These are phyloP conservation scores for Pempheris klunzingeri DNA, from an alignment of 2,797 vertebrate species.

Conservation along the genomic window DNA sequence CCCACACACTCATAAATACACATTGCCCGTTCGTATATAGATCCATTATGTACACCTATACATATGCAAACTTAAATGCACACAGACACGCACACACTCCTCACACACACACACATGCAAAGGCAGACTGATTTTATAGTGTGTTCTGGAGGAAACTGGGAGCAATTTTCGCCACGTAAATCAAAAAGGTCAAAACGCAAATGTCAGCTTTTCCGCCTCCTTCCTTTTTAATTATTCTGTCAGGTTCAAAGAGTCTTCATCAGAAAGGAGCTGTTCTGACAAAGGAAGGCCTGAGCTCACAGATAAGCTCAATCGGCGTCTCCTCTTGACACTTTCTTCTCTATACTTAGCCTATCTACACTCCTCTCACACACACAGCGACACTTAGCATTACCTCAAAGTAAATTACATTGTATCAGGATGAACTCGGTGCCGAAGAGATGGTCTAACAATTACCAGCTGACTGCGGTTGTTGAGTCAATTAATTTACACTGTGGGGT, in stretches of 20 bases:
- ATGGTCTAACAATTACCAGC: constrained; percentile 69
- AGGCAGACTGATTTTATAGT: constrained; percentile 65
- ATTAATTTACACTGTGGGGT: constrained; percentile 43
- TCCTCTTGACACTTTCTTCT: constrained; percentile 74
- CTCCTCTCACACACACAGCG: constrained; percentile 56
- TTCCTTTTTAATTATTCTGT: constrained; percentile 85
- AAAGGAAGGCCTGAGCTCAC: constrained; percentile 81
- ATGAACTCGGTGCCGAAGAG: constrained; percentile 52
- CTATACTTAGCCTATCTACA: constrained; percentile 60
- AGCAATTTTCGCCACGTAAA: constrained; percentile 73
- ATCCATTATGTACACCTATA: constrained; percentile 34
- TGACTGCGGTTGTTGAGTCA: constrained; percentile 62
- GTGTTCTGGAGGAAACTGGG: constrained; percentile 65
- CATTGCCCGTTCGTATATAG: constrained; percentile 42
- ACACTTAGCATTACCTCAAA: constrained; percentile 68
- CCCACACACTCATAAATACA: constrained; percentile 58
- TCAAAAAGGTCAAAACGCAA: constrained; percentile 88
- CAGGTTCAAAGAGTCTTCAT: constrained; percentile 83
- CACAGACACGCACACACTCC: constrained; percentile 18
- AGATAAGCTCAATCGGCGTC: constrained; percentile 84
- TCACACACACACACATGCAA: constrained; percentile 7
- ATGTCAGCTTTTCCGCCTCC: constrained; percentile 78
- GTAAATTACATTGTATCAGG: constrained; percentile 74
- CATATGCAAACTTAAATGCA: constrained; percentile 25
- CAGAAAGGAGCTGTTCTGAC: constrained; percentile 67